Base-by-base conservation (phyloP, 2,113 vertebrate genomes). In the Perccottus glenii region DNA sequence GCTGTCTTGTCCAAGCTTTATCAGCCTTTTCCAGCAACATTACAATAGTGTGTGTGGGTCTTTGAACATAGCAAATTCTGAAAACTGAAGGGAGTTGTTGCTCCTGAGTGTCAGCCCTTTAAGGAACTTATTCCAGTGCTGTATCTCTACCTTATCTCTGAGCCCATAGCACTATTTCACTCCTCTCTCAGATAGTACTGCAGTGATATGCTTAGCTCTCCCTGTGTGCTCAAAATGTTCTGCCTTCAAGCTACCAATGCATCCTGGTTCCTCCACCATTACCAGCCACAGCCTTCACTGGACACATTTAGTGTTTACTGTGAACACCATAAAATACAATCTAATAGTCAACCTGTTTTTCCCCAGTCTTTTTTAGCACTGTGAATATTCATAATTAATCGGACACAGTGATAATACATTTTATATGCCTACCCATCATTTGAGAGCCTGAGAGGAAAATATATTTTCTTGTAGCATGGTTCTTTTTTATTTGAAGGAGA, bases 381-480 rank as follows among this genome's bases (percentile, higher is more conserved):
- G 72, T 78, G 81, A 90, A 91, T 91, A 89, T 91, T 90, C 75
- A 89, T 86, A 87, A 90, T 91, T 89, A 90, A 90, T 89, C 83
- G 78, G 79, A 88, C 56, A 46, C 78, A 77, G 81, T 73, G 79
- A 84, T 89, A 87, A 89, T 86, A 76, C 10, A 92, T 91, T 86
- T 79, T 74, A 79, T 75, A 89, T 80, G 85, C 81, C 82, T 81
- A 12, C 74, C 91, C 88, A 91, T 91, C 78, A 78, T 87, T 80
- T 70, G 64, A 71, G 27, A 70, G 69, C 79, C 74, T 19, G 36
- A 76, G 70, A 85, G 73, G 69, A 64, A 76, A 52, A 70, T 47
- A 50, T 46, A 67, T 47, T 63, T 85, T 69, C 47, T 57, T 35
- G 52, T 63, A 65, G 67, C 46, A 14, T 67, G 61, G 60, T 49